A percentile compares a stretch with the other conserved stretches of the same genome.
These are phyloP conservation scores for Rhynchophorus ferrugineus DNA, from an alignment of 1,140 invertebrate genomes.

Conservation along the genomic window DNA sequence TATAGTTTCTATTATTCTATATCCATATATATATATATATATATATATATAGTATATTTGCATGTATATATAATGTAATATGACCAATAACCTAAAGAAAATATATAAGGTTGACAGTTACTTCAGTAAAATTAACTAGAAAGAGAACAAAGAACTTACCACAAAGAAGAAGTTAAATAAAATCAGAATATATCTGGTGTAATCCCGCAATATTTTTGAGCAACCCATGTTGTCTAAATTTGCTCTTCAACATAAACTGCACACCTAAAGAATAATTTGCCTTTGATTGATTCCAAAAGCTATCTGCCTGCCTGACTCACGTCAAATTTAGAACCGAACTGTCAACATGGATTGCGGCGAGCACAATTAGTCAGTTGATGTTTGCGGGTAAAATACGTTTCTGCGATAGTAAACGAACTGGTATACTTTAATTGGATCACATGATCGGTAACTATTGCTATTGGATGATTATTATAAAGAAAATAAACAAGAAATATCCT, in stretches of 20 bases:
- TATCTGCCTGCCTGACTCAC: no score
- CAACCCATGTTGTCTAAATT: conserved; percentile 10
- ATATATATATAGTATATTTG: no score
- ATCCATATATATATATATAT: no score
- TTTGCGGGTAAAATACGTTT: neutral
- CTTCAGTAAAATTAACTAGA: no score
- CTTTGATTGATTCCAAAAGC: neutral
- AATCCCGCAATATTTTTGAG: conserved; percentile 17
- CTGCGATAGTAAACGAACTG: neutral
- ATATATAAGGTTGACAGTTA: no score
- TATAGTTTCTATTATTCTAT: no score
- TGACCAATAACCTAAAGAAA: no score
- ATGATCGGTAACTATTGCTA: conserved; percentile 1
- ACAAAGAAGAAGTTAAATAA: conserved; percentile 37
- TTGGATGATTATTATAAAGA: no score
- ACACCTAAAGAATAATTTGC: neutral
- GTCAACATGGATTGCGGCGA: neutral
- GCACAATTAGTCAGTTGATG: neutral
- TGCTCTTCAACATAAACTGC: neutral
- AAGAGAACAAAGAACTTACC: conserved; percentile 31
- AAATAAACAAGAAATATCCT: no score
- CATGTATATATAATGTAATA: no score
- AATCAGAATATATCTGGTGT: conserved; percentile 31
- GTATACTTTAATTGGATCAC: neutral
- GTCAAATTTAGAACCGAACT: no score